Conservation (phyloP, 1,140 invertebrate genomes). For the Apis laboriosa region DNA sequence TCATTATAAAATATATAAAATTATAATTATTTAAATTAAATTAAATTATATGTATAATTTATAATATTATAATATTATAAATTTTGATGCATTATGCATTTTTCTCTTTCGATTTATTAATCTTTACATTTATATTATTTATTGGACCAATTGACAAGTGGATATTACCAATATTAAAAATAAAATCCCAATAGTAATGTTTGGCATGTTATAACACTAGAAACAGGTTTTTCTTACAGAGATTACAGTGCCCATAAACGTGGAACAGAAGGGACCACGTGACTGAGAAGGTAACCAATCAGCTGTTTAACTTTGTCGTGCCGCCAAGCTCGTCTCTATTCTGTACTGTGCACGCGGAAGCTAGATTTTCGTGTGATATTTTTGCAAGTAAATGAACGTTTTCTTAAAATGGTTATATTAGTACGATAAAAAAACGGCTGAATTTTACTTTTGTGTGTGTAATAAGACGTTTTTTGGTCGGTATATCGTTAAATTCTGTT, state of each 20-base stretch:
- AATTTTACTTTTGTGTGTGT: slow-evolving; percentile 42
- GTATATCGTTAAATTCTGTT: slow-evolving; percentile 51
- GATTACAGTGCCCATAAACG: slow-evolving; percentile 55
- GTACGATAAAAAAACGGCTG: slow-evolving; percentile 58
- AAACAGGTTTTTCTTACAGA: slow-evolving; percentile 35
- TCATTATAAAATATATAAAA: too few relatives aligned
- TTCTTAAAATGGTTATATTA: slow-evolving; percentile 24
- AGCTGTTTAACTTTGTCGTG: slow-evolving; percentile 83
- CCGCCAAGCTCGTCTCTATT: slow-evolving; percentile 83
- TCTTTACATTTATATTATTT: neutral
- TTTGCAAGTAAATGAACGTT: slow-evolving; percentile 25
- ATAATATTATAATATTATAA: neutral
- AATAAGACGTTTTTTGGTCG: neutral
- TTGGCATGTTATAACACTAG: slow-evolving; percentile 6
- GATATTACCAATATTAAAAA: neutral
- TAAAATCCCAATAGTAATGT: slow-evolving; percentile 5
- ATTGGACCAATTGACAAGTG: neutral
- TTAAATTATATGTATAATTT: too few relatives aligned
- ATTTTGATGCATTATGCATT: neutral
- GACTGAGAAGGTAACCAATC: slow-evolving; percentile 80
- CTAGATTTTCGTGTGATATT: slow-evolving; percentile 68
- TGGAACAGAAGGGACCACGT: slow-evolving; percentile 75
- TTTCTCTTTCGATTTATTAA: neutral
- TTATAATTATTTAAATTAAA: too few relatives aligned
- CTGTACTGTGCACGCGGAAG: slow-evolving; percentile 81